Evolutionary conservation across 2,113 vertebrate genomes (phyloP).

Genomic region (Ondatra zibethicus): DNA sequence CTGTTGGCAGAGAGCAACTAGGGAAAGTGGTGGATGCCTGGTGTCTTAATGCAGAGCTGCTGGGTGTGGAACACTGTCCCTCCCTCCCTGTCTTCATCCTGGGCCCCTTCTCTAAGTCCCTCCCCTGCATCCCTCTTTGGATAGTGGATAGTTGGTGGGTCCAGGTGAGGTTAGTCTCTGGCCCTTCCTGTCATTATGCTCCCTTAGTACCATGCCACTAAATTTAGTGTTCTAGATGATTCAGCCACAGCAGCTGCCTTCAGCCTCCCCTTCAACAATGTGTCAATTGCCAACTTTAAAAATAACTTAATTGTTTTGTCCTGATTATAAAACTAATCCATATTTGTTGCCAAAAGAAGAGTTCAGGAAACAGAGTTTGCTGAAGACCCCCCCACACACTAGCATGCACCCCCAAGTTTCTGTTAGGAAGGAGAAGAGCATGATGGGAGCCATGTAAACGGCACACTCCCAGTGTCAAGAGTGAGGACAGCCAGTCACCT

Average conservation of each 20-base stretch:
- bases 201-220: fast-evolving
- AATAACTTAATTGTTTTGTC: conserved; percentile 54
- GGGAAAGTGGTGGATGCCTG: background rate
- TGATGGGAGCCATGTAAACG: fast-evolving
- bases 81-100: background rate
- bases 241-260: background rate
- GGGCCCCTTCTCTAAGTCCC: background rate
- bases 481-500: fast-evolving
- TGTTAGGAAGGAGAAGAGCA: fast-evolving
- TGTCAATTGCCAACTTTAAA: conserved; percentile 31
- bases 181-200: fast-evolving
- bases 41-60: background rate
- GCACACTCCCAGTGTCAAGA: fast-evolving
- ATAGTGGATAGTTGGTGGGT: background rate
- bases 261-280: fast-evolving
- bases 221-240: fast-evolving
- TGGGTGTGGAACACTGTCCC: background rate
- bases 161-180: fast-evolving
- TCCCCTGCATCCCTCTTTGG: background rate
- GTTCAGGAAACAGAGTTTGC: background rate
- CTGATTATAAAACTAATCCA: background rate
- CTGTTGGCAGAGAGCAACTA: background rate
- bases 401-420: fast-evolving
- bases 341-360: background rate
- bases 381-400: fast-evolving